phyloP scores from a whole-genome alignment of 2,797 vertebrate species.

The Cygnus olor region DNA sequence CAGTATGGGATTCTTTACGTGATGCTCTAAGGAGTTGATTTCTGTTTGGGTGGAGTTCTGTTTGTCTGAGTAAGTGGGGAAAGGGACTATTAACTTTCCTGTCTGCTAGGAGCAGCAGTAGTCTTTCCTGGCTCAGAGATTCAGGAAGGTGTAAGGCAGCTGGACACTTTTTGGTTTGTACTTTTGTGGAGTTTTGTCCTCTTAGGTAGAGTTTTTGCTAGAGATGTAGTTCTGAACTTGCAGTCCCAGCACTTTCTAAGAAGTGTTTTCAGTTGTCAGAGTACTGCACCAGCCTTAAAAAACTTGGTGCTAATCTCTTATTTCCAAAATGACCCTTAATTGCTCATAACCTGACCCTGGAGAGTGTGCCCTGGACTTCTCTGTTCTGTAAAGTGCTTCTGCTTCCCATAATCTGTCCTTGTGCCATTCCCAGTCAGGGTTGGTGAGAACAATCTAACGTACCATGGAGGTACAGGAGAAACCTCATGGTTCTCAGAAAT shows the following conservation, averaged over 20 bases:
- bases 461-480: not conserved
- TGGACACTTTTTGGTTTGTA: not conserved
- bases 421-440: not conserved
- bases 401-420: not conserved
- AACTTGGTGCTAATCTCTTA: not conserved
- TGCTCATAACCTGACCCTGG: not conserved
- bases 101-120: not conserved
- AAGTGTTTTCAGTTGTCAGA: not conserved
- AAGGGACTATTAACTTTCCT: not conserved
- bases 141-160: rapidly evolving
- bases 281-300: not conserved
- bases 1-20: not conserved
- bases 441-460: not conserved
- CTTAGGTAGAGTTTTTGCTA: not conserved
- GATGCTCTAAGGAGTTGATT: not conserved
- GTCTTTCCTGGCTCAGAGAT: not conserved
- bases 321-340: not conserved
- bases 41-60: not conserved
- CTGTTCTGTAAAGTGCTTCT: not conserved
- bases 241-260: not conserved
- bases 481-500: not conserved
- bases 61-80: not conserved
- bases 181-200: not conserved
- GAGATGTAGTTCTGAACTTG: not conserved
- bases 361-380: not conserved